Percentiles rank a stretch among this genome's conserved stretches.
Conservation (phyloP, 2,797 vertebrate genomes). For the Uromys caudimaculatus region DNA sequence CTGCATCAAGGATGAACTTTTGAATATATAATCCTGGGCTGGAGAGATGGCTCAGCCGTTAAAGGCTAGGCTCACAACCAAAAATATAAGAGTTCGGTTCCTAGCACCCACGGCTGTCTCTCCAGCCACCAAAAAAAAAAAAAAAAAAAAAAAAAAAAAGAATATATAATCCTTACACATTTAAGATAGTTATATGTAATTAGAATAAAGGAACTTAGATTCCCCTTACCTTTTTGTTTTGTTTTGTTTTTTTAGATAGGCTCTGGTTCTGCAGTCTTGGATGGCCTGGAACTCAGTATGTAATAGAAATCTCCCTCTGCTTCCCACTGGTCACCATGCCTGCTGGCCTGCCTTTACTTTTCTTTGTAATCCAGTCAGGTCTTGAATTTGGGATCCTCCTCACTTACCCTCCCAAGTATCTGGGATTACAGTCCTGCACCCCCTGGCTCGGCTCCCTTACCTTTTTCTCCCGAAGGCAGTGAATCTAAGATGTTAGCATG, state of each 20-base stretch:
- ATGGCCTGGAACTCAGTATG: not conserved
- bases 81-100: no score
- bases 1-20: conserved; percentile 25
- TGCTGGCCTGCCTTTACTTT: not conserved
- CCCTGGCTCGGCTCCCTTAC: not conserved
- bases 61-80: no score
- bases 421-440: not conserved
- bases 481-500: conserved; percentile 6
- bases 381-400: not conserved
- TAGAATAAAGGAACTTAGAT: conserved; percentile 55
- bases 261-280: not conserved
- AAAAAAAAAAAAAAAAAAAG: no score
- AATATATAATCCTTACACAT: conserved; percentile 15
- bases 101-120: no score
- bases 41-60: no score
- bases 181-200: conserved; percentile 39
- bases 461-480: conserved; percentile 41
- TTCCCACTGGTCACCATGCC: not conserved
- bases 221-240: not conserved
- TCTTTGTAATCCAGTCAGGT: not conserved
- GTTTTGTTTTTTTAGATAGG: not conserved
- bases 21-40: conserved; percentile 42
- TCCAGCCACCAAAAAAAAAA: no score
- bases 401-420: not conserved
- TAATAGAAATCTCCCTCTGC: not conserved